Conservation (phyloP, 1,140 invertebrate species). For the Sinella curviseta region DNA sequence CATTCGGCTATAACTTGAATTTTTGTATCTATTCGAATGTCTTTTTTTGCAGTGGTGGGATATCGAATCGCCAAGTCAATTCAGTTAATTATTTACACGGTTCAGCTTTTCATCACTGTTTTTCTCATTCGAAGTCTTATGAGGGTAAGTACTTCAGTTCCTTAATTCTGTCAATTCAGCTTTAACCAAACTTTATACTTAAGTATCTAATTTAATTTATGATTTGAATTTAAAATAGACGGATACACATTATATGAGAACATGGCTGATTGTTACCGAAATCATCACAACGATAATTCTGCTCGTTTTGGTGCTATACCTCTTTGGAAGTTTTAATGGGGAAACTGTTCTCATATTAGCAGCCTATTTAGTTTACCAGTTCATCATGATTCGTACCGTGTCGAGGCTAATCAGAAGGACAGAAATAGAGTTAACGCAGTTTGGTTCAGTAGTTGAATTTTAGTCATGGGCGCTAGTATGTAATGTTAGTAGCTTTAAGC, state of each 20-base stretch:
- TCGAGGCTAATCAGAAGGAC: neutral
- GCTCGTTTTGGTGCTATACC: neutral
- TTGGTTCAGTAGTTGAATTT: conserved; percentile 9
- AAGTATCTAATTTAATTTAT: neutral
- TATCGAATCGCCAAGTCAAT: conserved; percentile 1
- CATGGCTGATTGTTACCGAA: conserved; percentile 11
- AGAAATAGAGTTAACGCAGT: conserved; percentile 11
- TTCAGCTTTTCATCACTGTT: neutral
- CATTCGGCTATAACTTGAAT: neutral
- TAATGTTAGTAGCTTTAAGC: no score
- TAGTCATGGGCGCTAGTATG: neutral
- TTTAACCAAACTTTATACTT: neutral
- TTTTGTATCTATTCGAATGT: neutral
- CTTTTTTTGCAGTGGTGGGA: neutral
- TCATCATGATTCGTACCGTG: conserved; percentile 9
- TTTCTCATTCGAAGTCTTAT: neutral
- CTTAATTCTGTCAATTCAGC: neutral
- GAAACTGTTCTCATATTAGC: neutral
- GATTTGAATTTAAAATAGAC: neutral
- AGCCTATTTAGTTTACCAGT: neutral
- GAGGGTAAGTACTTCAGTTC: neutral
- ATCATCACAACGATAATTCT: conserved; percentile 6
- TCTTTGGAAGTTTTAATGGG: neutral
- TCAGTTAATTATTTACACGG: neutral
- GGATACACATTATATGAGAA: neutral